Evolutionary conservation across 1,140 invertebrate species (phyloP), one percentile per base, ranked within the genome.

Genomic region (Alviniconcha marisindica): DNA sequence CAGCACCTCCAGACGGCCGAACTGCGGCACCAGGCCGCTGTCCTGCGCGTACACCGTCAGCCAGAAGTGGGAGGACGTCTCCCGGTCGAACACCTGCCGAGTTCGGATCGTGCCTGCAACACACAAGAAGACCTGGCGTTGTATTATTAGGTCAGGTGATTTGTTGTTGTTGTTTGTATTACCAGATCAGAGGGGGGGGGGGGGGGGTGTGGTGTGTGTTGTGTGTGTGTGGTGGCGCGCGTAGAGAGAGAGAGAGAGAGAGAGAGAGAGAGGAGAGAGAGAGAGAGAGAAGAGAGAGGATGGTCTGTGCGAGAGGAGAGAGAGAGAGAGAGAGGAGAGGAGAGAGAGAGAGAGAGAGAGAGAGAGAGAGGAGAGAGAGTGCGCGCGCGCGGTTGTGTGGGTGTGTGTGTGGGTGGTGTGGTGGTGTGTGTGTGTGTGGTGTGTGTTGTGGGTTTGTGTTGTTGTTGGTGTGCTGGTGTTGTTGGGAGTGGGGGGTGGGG

Each of bases 21-120:
- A 96, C 3, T 97, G 93, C 2, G 97, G 97, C 33, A 97, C 96
- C 18, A 98, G 95, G 0, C 96, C 97, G 84, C 96, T 95, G 93
- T 99, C 98, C 90, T 97, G 95, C 1, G 98, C 98, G 90, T 96
- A 96, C 56, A 99, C 95, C 0, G 97, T 98, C 51, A 99, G 93
- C 98, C 98, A 99, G 93, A 98, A 99, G 91, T 96, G 96, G 28
- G 95, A 94, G 87, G 96, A 96, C 0, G 95, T 95, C 94, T 99
- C 98, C 28, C 97, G 95, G 93, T 99, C 98, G 86, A 99, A 94
- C 31, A 97, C 95, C 0, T 95, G 95, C 86, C 95, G 94, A 0
- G 97, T 99, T 69, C 95, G 95, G 80, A 99, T 97, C 63, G 95
- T 95, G 85, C 98, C 98, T 98, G 94, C 18, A 96, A 95, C 80